Evolutionary conservation across 2,888 invertebrate genomes (phyloP).

Genomic region (Gortyna flavago): DNA sequence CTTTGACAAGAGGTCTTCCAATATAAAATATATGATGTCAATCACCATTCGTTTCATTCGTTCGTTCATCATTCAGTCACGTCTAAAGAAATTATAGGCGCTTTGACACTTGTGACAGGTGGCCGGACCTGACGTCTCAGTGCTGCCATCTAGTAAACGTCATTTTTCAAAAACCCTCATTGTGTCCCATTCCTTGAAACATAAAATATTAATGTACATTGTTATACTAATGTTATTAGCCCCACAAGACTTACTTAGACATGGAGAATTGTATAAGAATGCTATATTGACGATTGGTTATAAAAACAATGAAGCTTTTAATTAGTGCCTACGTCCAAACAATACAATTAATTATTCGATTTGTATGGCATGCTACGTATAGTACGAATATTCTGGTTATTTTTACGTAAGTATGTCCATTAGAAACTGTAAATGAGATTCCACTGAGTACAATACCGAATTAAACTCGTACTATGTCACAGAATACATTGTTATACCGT

Average conservation of each 20-base stretch:
- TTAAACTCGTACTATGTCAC: slow-evolving; percentile 63
- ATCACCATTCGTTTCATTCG: too few relatives aligned
- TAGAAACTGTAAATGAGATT: slow-evolving; percentile 59
- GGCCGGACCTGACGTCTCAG: too few relatives aligned
- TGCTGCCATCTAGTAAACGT: too few relatives aligned
- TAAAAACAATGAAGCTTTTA: slow-evolving; percentile 50
- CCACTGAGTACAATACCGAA: slow-evolving; percentile 64
- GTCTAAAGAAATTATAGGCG: too few relatives aligned
- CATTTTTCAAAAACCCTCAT: too few relatives aligned
- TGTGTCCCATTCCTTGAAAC: slow-evolving; percentile 22
- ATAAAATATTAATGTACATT: slow-evolving; percentile 40
- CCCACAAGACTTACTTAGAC: slow-evolving; percentile 3
- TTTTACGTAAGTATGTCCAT: slow-evolving; percentile 55
- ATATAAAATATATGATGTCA: too few relatives aligned
- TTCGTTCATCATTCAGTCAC: too few relatives aligned
- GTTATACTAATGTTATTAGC: slow-evolving; percentile 33
- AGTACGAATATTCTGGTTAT: slow-evolving; percentile 56
- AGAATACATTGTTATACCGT: slow-evolving; percentile 66
- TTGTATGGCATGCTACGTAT: slow-evolving; percentile 43
- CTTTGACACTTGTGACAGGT: too few relatives aligned
- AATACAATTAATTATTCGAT: slow-evolving; percentile 47
- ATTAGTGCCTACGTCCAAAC: slow-evolving; percentile 33
- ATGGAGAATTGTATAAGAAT: slow-evolving; percentile 17
- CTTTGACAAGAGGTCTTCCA: too few relatives aligned
- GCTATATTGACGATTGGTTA: slow-evolving; percentile 27